Evolutionary conservation across 1,140 invertebrate species (phyloP).

Genomic region (Aphidius gifuensis): DNA sequence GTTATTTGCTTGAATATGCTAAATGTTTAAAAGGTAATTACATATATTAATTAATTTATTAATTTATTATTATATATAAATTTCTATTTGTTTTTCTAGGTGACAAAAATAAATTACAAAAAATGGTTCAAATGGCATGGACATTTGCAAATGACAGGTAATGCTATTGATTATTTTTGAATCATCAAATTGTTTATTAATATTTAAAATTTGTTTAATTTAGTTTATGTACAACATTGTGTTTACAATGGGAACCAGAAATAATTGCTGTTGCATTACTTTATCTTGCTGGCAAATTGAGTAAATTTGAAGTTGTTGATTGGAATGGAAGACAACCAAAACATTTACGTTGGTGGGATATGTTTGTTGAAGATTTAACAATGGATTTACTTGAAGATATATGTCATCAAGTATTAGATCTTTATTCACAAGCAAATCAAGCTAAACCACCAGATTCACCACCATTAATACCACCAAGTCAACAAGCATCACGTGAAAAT

Average conservation of each 20-base stretch:
- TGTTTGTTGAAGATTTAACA: conserved; percentile 94
- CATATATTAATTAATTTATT: background rate
- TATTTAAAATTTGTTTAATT: conserved; percentile 12
- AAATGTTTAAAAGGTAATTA: conserved; percentile 84
- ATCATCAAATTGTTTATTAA: conserved; percentile 41
- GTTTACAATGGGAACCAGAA: conserved; percentile 98
- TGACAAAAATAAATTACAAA: conserved; percentile 88
- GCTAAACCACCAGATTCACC: conserved; percentile 62
- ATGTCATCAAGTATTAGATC: conserved; percentile 92
- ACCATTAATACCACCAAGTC: conserved; percentile 53
- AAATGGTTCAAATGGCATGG: conserved; percentile 99
- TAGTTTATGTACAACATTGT: conserved; percentile 93
- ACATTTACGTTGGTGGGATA: conserved; percentile 95
- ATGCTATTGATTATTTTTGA: no score
- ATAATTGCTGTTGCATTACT: conserved; percentile 97
- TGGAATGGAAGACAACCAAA: conserved; percentile 81
- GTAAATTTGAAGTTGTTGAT: conserved; percentile 92
- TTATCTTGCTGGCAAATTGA: conserved; percentile 93
- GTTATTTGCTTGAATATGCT: conserved; percentile 93
- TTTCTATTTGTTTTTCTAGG: conserved; percentile 51
- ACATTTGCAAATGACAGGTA: conserved; percentile 98
- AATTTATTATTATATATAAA: conserved; percentile 8
- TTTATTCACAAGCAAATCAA: conserved; percentile 71
- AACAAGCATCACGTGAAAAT: conserved; percentile 39
- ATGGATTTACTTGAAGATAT: conserved; percentile 96